A percentile compares a stretch with the other conserved stretches of the same genome.
Conservation (phyloP, 1,140 invertebrate species). For the Oryzaephilus surinamensis region DNA sequence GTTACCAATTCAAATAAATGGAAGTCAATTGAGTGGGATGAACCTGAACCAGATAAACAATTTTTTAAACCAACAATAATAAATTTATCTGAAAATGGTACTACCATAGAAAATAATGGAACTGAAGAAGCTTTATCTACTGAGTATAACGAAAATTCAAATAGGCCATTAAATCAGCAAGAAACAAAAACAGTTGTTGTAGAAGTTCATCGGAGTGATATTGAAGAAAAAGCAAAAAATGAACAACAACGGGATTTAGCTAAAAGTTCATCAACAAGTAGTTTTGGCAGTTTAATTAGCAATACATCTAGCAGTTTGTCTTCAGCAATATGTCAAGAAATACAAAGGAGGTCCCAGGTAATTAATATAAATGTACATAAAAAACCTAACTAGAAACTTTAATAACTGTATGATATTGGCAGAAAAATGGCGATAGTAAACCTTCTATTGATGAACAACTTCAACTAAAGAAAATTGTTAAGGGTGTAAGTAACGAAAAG, state of each 20-base stretch:
- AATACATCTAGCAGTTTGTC: slow-evolving; percentile 33
- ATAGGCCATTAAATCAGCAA: slow-evolving; percentile 23
- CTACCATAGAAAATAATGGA: slow-evolving; percentile 50
- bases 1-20: slow-evolving; percentile 22
- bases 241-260: slow-evolving; percentile 18
- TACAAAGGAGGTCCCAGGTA: slow-evolving; percentile 53
- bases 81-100: slow-evolving; percentile 54
- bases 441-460: slow-evolving; percentile 34
- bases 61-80: slow-evolving; percentile 48
- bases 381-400: not conserved
- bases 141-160: slow-evolving; percentile 2
- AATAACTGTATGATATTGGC: slow-evolving; percentile 25
- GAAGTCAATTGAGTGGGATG: slow-evolving; percentile 40
- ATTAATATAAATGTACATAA: slow-evolving; percentile 8
- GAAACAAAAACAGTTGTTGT: slow-evolving; percentile 51
- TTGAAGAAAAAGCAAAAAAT: slow-evolving; percentile 17
- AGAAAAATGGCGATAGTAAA: slow-evolving; percentile 28
- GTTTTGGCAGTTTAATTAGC: slow-evolving; percentile 27
- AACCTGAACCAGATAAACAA: slow-evolving; percentile 40
- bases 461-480: slow-evolving; percentile 37
- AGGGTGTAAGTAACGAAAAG: slow-evolving; percentile 43
- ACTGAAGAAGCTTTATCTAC: slow-evolving; percentile 22
- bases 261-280: slow-evolving; percentile 28
- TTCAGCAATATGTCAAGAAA: slow-evolving; percentile 51
- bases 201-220: slow-evolving; percentile 44